These are phyloP conservation scores for Australoheros scitulus DNA, from an alignment of 2,113 vertebrate species.

Conservation along the genomic window DNA sequence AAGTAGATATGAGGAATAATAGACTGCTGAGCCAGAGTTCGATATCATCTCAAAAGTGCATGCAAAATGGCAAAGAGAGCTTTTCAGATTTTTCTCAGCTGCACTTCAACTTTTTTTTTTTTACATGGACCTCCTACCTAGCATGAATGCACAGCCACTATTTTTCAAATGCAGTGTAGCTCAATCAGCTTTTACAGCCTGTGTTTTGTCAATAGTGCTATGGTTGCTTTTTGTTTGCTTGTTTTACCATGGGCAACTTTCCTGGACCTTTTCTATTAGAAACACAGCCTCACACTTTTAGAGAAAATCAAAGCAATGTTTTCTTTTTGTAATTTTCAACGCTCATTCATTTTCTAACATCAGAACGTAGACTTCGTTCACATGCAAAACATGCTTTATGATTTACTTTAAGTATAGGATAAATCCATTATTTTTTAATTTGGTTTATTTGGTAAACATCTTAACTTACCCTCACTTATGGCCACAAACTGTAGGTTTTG, in stretches of 20 bases:
- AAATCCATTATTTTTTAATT: neutral
- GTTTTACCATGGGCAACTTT: neutral
- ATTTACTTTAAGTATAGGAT: neutral
- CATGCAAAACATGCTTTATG: neutral
- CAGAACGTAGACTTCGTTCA: neutral
- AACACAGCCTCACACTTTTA: neutral
- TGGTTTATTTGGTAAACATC: neutral
- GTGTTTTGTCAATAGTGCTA: neutral
- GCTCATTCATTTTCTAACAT: neutral
- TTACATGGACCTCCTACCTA: slow-evolving; percentile 3
- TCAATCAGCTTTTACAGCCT: slow-evolving; percentile 13
- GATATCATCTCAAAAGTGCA: neutral
- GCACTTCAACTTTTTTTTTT: slow-evolving; percentile 2
- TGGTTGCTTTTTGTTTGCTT: neutral
- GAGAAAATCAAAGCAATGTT: neutral
- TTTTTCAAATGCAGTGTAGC: neutral
- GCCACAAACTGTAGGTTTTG: neutral
- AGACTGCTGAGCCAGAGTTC: neutral
- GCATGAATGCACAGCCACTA: slow-evolving; percentile 3
- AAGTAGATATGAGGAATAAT: neutral
- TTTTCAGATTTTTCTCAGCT: slow-evolving; percentile 7
- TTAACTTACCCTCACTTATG: neutral
- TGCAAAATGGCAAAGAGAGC: slow-evolving; percentile 12
- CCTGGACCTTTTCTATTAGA: neutral
- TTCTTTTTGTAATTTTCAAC: neutral